Conservation (phyloP, 2,113 vertebrate genomes). For the Scytalopus superciliaris region DNA sequence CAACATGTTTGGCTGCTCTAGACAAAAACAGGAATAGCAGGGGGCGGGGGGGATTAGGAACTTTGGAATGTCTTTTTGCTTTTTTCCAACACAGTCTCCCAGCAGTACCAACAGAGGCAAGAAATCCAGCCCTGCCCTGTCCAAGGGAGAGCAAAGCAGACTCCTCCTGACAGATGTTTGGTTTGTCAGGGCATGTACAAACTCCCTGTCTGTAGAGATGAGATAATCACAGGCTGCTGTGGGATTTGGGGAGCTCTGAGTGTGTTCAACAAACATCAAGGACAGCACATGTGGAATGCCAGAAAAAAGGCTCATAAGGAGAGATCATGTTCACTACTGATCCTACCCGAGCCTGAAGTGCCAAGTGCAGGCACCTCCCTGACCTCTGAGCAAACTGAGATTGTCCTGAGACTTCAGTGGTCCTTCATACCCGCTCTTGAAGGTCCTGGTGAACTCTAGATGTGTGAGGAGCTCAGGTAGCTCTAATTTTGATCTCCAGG, state of each 20-base stretch:
- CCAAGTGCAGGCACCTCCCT: neutral
- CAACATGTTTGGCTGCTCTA: neutral
- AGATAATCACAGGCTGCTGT: slow-evolving; percentile 12
- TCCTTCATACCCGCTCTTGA: neutral
- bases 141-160: neutral
- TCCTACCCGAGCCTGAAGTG: neutral
- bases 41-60: neutral
- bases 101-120: neutral
- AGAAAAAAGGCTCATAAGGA: neutral
- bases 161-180: neutral
- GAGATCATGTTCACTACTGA: neutral
- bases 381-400: neutral
- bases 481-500: neutral
- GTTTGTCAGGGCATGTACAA: slow-evolving; percentile 8
- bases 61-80: neutral
- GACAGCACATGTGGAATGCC: neutral
- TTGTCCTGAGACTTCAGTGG: neutral
- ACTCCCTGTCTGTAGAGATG: neutral
- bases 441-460: neutral
- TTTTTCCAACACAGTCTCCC: neutral
- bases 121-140: neutral
- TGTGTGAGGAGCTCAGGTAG: neutral
- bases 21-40: neutral
- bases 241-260: neutral
- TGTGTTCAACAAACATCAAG: neutral